These are phyloP conservation scores for Cataglyphis hispanica DNA, from an alignment of 1,140 invertebrate species.

Conservation along the genomic window DNA sequence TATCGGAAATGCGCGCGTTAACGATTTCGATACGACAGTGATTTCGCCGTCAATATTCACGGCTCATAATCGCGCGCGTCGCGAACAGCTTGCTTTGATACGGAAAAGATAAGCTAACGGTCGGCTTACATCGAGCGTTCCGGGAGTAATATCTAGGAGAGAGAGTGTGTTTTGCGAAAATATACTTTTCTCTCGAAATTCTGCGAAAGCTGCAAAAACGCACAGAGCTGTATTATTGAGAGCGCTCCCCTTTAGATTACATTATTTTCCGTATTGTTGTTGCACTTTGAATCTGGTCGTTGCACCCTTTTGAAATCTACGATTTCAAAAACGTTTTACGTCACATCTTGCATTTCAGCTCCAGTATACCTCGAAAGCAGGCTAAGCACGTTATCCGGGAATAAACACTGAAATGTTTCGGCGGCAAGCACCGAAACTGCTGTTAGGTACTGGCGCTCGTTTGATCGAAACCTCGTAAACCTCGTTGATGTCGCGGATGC, in stretches of 20 bases:
- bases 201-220: neutral
- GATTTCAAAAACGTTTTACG: slow-evolving; percentile 23
- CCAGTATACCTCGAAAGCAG: neutral
- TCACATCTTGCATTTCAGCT: slow-evolving; percentile 20
- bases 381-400: neutral
- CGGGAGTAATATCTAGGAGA: neutral
- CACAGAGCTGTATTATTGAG: too few relatives aligned
- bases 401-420: slow-evolving; percentile 48
- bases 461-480: slow-evolving; percentile 47
- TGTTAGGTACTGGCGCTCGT: neutral
- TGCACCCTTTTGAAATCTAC: neutral
- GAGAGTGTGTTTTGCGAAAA: neutral
- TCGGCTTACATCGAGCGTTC: neutral
- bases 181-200: neutral
- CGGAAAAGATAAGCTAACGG: neutral
- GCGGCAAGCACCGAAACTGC: slow-evolving; percentile 19
- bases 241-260: slow-evolving; percentile 25
- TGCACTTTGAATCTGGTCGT: slow-evolving; percentile 14
- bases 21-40: slow-evolving; percentile 2
- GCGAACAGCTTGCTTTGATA: neutral
- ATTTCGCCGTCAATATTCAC: neutral
- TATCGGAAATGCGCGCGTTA: slow-evolving; percentile 34
- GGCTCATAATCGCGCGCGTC: neutral
- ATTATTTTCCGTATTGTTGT: neutral
- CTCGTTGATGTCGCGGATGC: slow-evolving; percentile 13